Evolutionary conservation across 1,140 invertebrate species (phyloP).

Genomic region (Drosophila quadrilineata): DNA sequence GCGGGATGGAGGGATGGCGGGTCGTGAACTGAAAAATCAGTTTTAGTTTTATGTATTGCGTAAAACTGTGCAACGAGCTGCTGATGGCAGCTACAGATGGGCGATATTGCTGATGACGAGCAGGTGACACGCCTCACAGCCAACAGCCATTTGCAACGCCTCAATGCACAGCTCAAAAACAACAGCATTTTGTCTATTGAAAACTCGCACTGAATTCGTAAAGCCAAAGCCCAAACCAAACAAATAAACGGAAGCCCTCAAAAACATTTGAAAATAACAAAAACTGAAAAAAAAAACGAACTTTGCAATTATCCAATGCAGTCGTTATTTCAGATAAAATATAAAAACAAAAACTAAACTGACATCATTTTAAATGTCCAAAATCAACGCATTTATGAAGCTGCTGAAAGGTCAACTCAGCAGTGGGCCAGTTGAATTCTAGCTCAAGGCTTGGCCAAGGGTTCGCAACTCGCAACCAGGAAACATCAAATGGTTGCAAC

Average conservation of each 20-base stretch:
- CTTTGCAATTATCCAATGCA: conserved; percentile 56
- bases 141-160: conserved; percentile 67
- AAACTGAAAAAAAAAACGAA: conserved; percentile 35
- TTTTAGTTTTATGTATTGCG: conserved; percentile 48
- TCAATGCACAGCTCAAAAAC: conserved; percentile 73
- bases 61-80: conserved; percentile 53
- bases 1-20: too few relatives aligned
- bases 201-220: conserved; percentile 58
- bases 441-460: conserved; percentile 21
- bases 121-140: conserved; percentile 70
- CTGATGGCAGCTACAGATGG: conserved; percentile 40
- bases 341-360: conserved; percentile 37
- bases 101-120: conserved; percentile 52
- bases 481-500: too few relatives aligned
- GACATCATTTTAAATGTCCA: conserved; percentile 13
- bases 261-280: conserved; percentile 21
- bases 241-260: conserved; percentile 72
- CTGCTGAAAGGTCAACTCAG: conserved; percentile 55
- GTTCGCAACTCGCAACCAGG: conserved; percentile 24
- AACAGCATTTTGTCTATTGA: conserved; percentile 47
- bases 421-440: conserved; percentile 26
- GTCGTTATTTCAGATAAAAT: conserved; percentile 39
- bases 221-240: conserved; percentile 65
- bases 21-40: conserved; percentile 25
- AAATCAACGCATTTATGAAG: conserved; percentile 37